Conservation (phyloP, 2,888 invertebrate genomes). For the Sericinus montela region DNA sequence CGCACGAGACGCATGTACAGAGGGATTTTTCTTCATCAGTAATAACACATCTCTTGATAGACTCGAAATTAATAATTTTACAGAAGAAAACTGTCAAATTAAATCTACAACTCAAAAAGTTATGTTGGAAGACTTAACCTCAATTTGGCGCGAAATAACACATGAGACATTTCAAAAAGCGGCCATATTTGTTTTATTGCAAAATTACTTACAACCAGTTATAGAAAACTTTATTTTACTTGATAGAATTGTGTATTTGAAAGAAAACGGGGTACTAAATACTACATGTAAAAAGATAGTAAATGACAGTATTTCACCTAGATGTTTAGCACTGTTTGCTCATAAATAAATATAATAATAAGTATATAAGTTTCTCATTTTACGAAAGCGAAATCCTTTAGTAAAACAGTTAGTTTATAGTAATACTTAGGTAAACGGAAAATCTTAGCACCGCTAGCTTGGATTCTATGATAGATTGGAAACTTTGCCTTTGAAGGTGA, state of each 20-base stretch:
- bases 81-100: constrained; percentile 28
- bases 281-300: constrained; percentile 77
- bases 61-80: constrained; percentile 10
- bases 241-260: constrained; percentile 56
- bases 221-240: constrained; percentile 60
- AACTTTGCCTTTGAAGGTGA: too few species aligned
- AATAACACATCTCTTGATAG: background rate
- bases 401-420: too few species aligned
- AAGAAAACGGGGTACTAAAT: constrained; percentile 46
- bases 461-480: too few species aligned
- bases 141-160: constrained; percentile 47
- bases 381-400: too few species aligned
- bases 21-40: constrained; percentile 43
- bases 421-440: too few species aligned
- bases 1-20: constrained; percentile 37
- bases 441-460: too few species aligned
- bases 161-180: constrained; percentile 41
- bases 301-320: constrained; percentile 81
- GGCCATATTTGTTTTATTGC: constrained; percentile 53
- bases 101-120: background rate
- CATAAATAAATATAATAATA: constrained; percentile 50
- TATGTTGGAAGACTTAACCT: constrained; percentile 35
- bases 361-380: background rate
- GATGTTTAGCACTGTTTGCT: constrained; percentile 81
- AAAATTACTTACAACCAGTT: constrained; percentile 54